A percentile compares a stretch with the other conserved stretches of the same genome.
phyloP scores from a whole-genome alignment of 92 coral and sea anemone species.

The Epizoanthus fatuus region DNA sequence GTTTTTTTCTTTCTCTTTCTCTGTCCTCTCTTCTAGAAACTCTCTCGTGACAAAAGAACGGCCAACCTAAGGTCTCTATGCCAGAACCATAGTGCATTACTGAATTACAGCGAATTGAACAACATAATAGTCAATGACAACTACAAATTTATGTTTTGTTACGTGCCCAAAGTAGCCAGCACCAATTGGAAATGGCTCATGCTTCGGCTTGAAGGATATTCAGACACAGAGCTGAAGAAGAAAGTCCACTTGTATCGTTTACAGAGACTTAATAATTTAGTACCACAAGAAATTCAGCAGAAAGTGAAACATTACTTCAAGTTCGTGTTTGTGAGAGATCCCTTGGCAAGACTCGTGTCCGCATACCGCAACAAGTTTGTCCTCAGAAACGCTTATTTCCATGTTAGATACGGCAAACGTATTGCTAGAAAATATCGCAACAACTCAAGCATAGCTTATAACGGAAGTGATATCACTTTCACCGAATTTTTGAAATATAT shows the following conservation, averaged over 20 bases:
- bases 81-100: neutral
- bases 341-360: conserved; percentile 49
- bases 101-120: neutral
- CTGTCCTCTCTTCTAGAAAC: conserved; percentile 5
- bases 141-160: conserved; percentile 50
- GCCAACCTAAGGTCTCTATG: neutral
- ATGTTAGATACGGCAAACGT: conserved; percentile 2
- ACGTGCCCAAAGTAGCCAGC: conserved; percentile 51
- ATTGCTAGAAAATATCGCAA: conserved; percentile 32
- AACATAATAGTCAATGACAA: conserved; percentile 45
- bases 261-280: conserved; percentile 24
- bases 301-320: conserved; percentile 34
- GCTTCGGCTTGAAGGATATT: conserved; percentile 41
- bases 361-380: conserved; percentile 54
- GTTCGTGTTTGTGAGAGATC: conserved; percentile 61
- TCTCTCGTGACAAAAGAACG: no score
- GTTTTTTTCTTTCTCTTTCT: neutral
- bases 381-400: neutral
- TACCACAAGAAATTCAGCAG: neutral
- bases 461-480: conserved; percentile 45
- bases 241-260: conserved; percentile 34
- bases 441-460: neutral
- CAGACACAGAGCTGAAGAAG: neutral
- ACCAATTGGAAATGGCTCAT: conserved; percentile 55
- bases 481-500: conserved; percentile 47